Evolutionary conservation across 2,113 vertebrate genomes (phyloP).

Genomic region (Sinocyclocheilus maitianheensis): DNA sequence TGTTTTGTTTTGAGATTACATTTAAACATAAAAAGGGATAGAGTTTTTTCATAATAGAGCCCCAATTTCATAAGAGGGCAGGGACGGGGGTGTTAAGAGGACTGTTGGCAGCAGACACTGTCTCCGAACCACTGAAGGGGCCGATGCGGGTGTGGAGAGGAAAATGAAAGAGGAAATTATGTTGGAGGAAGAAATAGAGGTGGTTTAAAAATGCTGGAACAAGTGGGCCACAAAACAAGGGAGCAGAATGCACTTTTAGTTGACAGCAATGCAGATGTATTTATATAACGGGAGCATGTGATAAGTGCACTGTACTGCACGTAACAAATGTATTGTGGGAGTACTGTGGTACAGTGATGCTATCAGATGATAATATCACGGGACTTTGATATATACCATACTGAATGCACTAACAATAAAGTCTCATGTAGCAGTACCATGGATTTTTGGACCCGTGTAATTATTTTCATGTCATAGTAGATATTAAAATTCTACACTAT

Average conservation of each 20-base stretch:
- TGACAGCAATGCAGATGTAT: constrained; percentile 1
- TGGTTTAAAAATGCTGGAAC: constrained; percentile 2
- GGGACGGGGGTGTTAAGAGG: constrained; percentile 20
- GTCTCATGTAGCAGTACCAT: not conserved
- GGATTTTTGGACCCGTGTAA: not conserved
- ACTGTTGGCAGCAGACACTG: constrained; percentile 19
- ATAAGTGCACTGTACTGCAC: not conserved
- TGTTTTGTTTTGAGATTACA: no score
- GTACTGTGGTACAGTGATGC: not conserved
- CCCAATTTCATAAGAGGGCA: constrained; percentile 49
- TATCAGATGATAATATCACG: not conserved
- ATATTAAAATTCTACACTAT: not conserved
- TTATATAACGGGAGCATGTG: not conserved
- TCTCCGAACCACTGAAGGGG: constrained; percentile 26
- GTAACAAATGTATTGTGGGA: not conserved
- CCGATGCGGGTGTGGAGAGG: constrained; percentile 24
- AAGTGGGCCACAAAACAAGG: not conserved
- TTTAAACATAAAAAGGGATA: constrained; percentile 10
- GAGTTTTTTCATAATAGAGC: constrained; percentile 45
- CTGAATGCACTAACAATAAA: not conserved
- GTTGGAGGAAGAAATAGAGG: constrained; percentile 12
- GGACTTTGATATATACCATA: not conserved
- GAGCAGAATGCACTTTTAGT: constrained; percentile 20
- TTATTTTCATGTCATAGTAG: not conserved
- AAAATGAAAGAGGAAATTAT: constrained; percentile 50